A percentile compares a stretch with the other conserved stretches of the same genome.
These are phyloP conservation scores for Anguilla pacifica DNA, from an alignment of 2,797 vertebrate genomes.

Conservation along the genomic window DNA sequence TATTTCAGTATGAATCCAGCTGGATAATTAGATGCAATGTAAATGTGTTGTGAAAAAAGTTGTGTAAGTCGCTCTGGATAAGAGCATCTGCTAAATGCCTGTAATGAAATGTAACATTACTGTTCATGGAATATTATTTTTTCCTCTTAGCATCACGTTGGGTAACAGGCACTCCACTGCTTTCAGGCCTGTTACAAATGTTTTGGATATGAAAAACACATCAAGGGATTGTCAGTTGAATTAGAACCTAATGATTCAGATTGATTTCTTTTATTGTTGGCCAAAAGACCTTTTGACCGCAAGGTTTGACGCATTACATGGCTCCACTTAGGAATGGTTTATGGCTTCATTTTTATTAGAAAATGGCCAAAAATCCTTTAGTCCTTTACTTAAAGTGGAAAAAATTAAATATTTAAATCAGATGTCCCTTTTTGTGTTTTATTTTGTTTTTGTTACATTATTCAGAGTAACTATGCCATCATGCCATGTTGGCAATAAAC, in stretches of 20 bases:
- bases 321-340: not conserved
- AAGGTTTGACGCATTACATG: not conserved
- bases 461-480: not conserved
- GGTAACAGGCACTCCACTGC: not conserved
- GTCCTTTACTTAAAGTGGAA: slow-evolving; percentile 5
- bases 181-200: not conserved
- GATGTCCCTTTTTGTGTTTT: not conserved
- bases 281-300: not conserved
- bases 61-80: too few species aligned
- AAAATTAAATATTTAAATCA: not conserved
- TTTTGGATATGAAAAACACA: not conserved
- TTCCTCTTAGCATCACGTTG: not conserved
- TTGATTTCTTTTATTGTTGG: not conserved
- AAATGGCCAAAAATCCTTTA: too few species aligned
- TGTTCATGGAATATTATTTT: not conserved
- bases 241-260: not conserved
- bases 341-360: not conserved
- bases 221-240: not conserved
- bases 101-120: not conserved
- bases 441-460: slow-evolving; percentile 7
- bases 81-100: too few species aligned
- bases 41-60: too few species aligned
- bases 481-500: not conserved
- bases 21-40: too few species aligned
- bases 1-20: too few species aligned